Percentiles rank a stretch among this genome's conserved stretches.
Evolutionary conservation across 1,140 invertebrate species (phyloP).

Genomic region (Triops longicaudatus): DNA sequence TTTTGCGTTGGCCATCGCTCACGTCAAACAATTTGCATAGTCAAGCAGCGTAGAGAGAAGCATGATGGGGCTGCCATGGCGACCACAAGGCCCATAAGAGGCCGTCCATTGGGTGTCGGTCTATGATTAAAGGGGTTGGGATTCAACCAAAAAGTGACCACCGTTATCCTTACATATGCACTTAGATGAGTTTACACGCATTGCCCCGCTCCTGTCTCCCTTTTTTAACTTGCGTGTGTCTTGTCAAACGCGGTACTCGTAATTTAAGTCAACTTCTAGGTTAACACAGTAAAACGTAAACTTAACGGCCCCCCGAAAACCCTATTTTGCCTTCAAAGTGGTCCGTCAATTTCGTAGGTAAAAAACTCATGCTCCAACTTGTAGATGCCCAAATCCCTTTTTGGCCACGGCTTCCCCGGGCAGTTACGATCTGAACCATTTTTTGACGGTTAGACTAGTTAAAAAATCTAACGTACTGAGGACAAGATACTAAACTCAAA

Average conservation of each 20-base stretch:
- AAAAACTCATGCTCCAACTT: background rate
- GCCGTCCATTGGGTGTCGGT: conserved; percentile 5
- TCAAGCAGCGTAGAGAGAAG: background rate
- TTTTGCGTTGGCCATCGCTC: conserved; percentile 1
- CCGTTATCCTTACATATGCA: conserved; percentile 7
- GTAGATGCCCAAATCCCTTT: background rate
- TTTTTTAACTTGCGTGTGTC: background rate
- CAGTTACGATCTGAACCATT: background rate
- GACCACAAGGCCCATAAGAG: conserved; percentile 10
- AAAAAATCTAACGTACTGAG: no score
- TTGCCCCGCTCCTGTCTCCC: background rate
- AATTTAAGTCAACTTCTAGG: conserved; percentile 4
- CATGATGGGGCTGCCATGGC: conserved; percentile 9
- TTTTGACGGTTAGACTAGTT: no score
- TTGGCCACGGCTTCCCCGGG: background rate
- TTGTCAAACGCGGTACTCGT: background rate
- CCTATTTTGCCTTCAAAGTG: background rate
- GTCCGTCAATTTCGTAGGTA: background rate
- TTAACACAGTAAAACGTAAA: background rate
- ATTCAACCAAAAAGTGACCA: conserved; percentile 15
- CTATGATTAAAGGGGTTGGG: conserved; percentile 5
- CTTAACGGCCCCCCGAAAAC: background rate
- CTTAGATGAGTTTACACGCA: background rate
- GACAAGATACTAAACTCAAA: no score
- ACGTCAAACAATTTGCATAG: conserved; percentile 15